Evolutionary conservation across 2,888 invertebrate genomes (phyloP), one percentile per base, ranked within the genome.

Genomic region (Masnerella sp.): DNA sequence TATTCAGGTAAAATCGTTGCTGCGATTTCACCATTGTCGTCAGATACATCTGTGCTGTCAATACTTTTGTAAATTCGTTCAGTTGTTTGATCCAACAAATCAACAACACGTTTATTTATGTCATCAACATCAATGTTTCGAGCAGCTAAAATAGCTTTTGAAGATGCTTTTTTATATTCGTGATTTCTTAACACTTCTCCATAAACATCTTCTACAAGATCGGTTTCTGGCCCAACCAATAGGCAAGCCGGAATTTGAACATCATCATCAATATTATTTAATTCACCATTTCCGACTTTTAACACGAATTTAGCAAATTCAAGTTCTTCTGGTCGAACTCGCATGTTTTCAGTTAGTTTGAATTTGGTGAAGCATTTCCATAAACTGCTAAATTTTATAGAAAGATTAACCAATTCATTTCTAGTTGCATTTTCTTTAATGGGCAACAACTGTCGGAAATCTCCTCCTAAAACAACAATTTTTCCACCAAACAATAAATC

Each of bases 251-350:
- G 47, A 32, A 47, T 32, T 18, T 15, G 9, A 11, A 47, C 32
- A 18, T 47, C 32, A 18, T 47, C 30, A 32, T 32, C 32, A 9
- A 1, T 14, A 18, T 47, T 32, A 17, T 47, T 47, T 14, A 47
- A 32, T 17, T 14, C n/a, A 17, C 47, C 47, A 14, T 47, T 32
- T 18, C 47, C 47, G 18, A 47, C 28, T 5, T 47, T 11, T 17
- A 45, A 45, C 1, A 22, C 42, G 12, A 42, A 42, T 42, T 42
- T 42, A 25, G 28, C 15, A 28, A 45, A 47, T 32, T 47, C 47
- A 5, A 47, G 17, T 47, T 47, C 47, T 17, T 17, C 32, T 32
- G 32, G 47, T 18, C 30, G 12, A 11, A 17, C 18, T 32, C 47
- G 30, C 47, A 47, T 47, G 17, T 47, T 47, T 47, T 47, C 32